Evolutionary conservation across 2,113 vertebrate species (phyloP).

Genomic region (Takifugu flavidus): DNA sequence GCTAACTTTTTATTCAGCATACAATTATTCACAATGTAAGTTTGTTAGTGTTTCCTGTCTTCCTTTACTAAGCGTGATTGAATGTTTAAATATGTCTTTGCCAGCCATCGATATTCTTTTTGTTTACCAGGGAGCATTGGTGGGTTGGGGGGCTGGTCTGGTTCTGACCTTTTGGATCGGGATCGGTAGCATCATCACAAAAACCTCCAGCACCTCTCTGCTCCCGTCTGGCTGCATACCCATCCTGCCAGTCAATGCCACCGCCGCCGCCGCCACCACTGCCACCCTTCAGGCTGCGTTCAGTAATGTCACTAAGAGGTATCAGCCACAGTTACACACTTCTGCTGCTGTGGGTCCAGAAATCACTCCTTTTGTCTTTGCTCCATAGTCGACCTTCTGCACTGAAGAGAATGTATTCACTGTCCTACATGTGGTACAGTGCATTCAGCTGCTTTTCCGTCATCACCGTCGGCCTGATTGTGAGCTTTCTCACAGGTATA

Average conservation of each 20-base stretch:
- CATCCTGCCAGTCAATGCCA: conserved; percentile 54
- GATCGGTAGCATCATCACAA: conserved; percentile 78
- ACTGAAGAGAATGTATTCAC: conserved; percentile 80
- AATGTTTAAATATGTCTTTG: not conserved
- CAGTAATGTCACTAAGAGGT: conserved; percentile 67
- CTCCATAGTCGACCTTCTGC: conserved; percentile 65
- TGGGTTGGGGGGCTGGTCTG: conserved; percentile 81
- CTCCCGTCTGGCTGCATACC: conserved; percentile 31
- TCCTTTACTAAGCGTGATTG: no score
- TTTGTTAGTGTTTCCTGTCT: not conserved
- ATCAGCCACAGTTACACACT: not conserved
- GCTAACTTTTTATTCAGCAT: conserved; percentile 40
- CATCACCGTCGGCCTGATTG: conserved; percentile 80
- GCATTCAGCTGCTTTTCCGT: conserved; percentile 85
- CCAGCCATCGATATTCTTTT: not conserved
- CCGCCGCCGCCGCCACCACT: conserved; percentile 47
- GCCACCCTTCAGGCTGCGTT: conserved; percentile 37
- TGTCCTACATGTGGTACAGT: conserved; percentile 96
- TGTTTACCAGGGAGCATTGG: conserved; percentile 78
- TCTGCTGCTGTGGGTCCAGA: not conserved
- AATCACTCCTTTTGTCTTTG: conserved; percentile 4
- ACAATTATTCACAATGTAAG: not conserved
- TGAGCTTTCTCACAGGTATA: conserved; percentile 87
- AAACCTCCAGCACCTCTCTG: fast-evolving
- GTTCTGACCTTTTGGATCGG: conserved; percentile 88